These are phyloP conservation scores for Drosophila subsilvestris DNA, from an alignment of 2,888 invertebrate species.

Conservation along the genomic window DNA sequence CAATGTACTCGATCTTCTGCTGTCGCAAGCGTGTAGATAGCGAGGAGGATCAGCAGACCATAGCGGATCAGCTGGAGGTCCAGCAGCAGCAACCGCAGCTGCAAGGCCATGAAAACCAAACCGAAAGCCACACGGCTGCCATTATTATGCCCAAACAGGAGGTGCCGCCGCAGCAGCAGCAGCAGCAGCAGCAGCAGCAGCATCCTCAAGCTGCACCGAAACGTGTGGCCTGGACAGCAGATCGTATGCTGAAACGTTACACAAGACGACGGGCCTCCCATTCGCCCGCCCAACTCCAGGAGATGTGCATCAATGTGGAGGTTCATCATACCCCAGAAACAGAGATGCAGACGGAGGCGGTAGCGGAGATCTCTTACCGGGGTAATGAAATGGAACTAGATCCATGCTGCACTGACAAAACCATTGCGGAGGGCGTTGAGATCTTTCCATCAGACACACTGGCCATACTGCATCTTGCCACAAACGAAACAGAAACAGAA, in stretches of 20 bases:
- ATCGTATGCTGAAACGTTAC: background rate
- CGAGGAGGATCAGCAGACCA: conserved; percentile 51
- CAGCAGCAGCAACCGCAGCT: conserved; percentile 4
- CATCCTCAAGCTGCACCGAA: background rate
- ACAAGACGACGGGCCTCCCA: conserved; percentile 40
- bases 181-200: background rate
- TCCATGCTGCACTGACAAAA: no score
- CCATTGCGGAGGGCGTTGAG: background rate
- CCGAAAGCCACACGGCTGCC: background rate
- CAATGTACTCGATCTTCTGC: conserved; percentile 23
- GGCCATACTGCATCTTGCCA: background rate
- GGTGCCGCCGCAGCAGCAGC: no score
- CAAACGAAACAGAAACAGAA: background rate
- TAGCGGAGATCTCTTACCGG: no score
- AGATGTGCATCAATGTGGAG: conserved; percentile 50
- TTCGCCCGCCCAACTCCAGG: conserved; percentile 55
- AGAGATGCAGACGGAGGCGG: background rate
- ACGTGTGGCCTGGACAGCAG: background rate
- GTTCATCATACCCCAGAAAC: conserved; percentile 40
- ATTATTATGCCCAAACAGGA: background rate
- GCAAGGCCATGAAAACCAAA: background rate
- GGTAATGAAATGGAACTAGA: background rate
- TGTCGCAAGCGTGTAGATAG: conserved; percentile 35
- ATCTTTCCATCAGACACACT: background rate
- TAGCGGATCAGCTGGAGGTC: conserved; percentile 44